Evolutionary conservation across 2,888 invertebrate genomes (phyloP).

Genomic region (Brenthis daphne): DNA sequence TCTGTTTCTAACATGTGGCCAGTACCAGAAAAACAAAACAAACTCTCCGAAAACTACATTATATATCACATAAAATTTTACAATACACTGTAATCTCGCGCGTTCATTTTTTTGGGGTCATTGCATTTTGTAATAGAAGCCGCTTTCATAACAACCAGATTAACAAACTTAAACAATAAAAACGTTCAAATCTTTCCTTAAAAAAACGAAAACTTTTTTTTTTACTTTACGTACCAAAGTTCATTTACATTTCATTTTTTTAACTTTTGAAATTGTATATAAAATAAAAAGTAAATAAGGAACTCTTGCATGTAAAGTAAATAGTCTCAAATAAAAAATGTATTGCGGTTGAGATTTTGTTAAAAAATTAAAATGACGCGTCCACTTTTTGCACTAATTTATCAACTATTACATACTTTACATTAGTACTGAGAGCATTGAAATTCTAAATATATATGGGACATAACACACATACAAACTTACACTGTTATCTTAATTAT

Average conservation of each 20-base stretch:
- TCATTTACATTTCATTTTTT: constrained; percentile 6
- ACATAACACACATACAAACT: constrained; percentile 32
- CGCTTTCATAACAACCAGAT: constrained; percentile 48
- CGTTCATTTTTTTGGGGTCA: constrained; percentile 54
- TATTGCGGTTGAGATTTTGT: constrained; percentile 56
- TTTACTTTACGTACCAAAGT: constrained; percentile 6
- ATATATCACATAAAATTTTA: constrained; percentile 73
- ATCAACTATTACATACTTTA: constrained; percentile 23
- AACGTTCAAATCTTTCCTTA: constrained; percentile 46
- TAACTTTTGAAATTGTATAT: neutral
- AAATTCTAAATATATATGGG: constrained; percentile 26
- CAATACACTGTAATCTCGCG: constrained; percentile 53
- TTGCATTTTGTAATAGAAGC: constrained; percentile 48
- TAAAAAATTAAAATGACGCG: constrained; percentile 49
- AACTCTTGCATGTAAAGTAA: constrained; percentile 4
- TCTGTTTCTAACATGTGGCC: neutral
- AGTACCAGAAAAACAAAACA: constrained; percentile 48
- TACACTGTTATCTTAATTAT: constrained; percentile 34
- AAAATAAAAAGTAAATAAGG: neutral
- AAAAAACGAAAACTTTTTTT: constrained; percentile 49
- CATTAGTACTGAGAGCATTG: constrained; percentile 30
- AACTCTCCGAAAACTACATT: constrained; percentile 58
- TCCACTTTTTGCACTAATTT: constrained; percentile 57
- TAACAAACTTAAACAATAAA: constrained; percentile 43
- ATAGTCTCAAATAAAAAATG: constrained; percentile 5